Percentiles rank a stretch among this genome's conserved stretches.
phyloP scores from a whole-genome alignment of 2,797 vertebrate species.

The Melanotaenia pygmaea region DNA sequence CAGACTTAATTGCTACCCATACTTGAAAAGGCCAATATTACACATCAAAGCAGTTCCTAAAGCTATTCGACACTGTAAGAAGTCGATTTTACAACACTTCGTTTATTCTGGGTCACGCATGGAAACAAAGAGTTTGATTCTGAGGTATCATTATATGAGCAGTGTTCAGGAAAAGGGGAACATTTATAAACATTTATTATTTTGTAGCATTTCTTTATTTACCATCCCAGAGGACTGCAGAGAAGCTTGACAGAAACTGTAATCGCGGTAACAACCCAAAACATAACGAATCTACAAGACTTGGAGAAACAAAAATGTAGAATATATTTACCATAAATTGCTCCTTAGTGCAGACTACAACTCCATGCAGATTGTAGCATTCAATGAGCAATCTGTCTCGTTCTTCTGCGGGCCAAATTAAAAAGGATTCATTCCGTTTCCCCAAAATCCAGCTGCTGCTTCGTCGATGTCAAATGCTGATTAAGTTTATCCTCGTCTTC shows the following conservation, averaged over 20 bases:
- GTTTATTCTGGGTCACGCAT: slow-evolving; percentile 73
- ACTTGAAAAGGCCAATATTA: slow-evolving; percentile 75
- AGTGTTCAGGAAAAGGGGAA: slow-evolving; percentile 32
- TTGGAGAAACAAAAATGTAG: not conserved
- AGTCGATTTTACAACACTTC: slow-evolving; percentile 78
- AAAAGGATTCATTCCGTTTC: slow-evolving; percentile 77
- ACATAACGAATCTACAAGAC: not conserved
- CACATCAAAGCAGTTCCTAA: slow-evolving; percentile 80
- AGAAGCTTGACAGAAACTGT: slow-evolving; percentile 10
- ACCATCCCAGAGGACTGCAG: slow-evolving; percentile 9
- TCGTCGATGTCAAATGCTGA: slow-evolving; percentile 65
- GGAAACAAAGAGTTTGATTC: slow-evolving; percentile 72
- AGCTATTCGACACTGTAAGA: slow-evolving; percentile 74
- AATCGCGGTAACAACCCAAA: slow-evolving; percentile 15
- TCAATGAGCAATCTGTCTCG: slow-evolving; percentile 74
- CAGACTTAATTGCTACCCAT: slow-evolving; percentile 75
- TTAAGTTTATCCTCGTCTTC: slow-evolving; percentile 76
- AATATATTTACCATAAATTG: slow-evolving; percentile 86
- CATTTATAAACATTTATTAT: slow-evolving; percentile 51
- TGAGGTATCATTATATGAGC: slow-evolving; percentile 38
- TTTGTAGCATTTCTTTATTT: slow-evolving; percentile 14
- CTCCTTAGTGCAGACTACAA: slow-evolving; percentile 81
- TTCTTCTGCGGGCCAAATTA: slow-evolving; percentile 73
- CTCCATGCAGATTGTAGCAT: slow-evolving; percentile 81
- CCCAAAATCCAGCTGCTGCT: slow-evolving; percentile 70